A percentile compares a stretch with the other conserved stretches of the same genome.
phyloP scores from a whole-genome alignment of 1,140 invertebrate species.

The Galendromus occidentalis region DNA sequence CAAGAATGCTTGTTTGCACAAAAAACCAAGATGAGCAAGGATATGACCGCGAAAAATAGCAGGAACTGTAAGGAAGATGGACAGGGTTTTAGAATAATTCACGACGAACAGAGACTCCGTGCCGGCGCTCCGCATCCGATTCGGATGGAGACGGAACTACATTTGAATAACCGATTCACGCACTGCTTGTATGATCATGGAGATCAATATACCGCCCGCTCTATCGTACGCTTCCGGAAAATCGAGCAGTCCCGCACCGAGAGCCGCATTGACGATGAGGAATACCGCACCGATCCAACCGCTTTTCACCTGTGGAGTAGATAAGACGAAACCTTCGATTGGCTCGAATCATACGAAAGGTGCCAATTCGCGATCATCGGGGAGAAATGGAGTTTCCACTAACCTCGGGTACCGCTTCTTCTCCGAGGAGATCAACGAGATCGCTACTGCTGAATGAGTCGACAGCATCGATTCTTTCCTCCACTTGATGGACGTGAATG shows the following conservation, averaged over 20 bases:
- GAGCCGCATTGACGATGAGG: constrained; percentile 45
- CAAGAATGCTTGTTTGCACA: constrained; percentile 32
- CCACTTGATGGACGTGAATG: too few relatives aligned
- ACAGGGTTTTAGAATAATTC: too few relatives aligned
- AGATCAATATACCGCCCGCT: constrained; percentile 40
- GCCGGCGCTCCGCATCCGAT: too few relatives aligned
- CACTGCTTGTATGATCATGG: constrained; percentile 36
- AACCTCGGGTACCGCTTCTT: too few relatives aligned
- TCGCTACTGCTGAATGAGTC: too few relatives aligned
- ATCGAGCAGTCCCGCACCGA: constrained; percentile 47
- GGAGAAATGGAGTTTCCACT: too few relatives aligned
- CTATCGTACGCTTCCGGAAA: constrained; percentile 45
- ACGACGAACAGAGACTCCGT: too few relatives aligned
- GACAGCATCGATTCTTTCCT: too few relatives aligned
- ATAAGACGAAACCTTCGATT: constrained; percentile 68
- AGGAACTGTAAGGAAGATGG: constrained; percentile 30
- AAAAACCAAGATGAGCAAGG: constrained; percentile 39
- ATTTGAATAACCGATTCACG: constrained; percentile 16
- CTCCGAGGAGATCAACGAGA: too few relatives aligned
- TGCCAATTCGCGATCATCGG: constrained; percentile 14
- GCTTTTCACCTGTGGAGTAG: constrained; percentile 33
- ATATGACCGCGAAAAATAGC: constrained; percentile 36
- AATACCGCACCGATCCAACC: constrained; percentile 38
- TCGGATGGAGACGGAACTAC: too few relatives aligned
- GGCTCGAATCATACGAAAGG: background rate